phyloP scores from a whole-genome alignment of 2,888 invertebrate species.

The Ophioninae sp. region DNA sequence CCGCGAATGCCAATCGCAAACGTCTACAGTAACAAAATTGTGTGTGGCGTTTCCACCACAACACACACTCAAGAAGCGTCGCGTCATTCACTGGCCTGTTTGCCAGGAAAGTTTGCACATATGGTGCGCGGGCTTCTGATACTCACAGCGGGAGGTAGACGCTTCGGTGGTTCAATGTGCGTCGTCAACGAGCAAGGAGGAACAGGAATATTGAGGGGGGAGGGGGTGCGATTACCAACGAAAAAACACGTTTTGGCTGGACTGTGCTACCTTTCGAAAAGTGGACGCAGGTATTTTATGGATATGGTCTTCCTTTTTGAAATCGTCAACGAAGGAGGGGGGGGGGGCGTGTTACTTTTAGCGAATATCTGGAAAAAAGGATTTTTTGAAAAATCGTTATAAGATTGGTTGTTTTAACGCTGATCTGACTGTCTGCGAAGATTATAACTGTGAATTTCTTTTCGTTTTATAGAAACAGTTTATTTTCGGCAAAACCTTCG shows the following conservation, averaged over 20 bases:
- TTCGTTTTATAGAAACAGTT: too few species aligned
- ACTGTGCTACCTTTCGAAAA: neutral
- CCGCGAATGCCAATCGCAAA: slow-evolving; percentile 4
- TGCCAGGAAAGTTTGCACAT: slow-evolving; percentile 54
- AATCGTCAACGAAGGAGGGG: neutral
- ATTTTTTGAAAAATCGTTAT: neutral
- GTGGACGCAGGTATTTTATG: slow-evolving; percentile 1
- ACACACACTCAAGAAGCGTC: neutral
- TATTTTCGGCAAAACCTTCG: too few species aligned
- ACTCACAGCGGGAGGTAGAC: slow-evolving; percentile 18
- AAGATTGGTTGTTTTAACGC: too few species aligned
- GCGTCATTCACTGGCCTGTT: slow-evolving; percentile 32
- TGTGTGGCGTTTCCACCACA: neutral
- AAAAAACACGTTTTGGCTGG: slow-evolving; percentile 1
- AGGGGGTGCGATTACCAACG: slow-evolving; percentile 15
- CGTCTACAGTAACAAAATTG: slow-evolving; percentile 36
- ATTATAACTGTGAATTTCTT: too few species aligned
- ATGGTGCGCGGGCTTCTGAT: slow-evolving; percentile 30
- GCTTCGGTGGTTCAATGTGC: slow-evolving; percentile 38
- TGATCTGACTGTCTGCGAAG: too few species aligned
- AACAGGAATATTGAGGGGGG: neutral
- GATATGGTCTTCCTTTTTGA: neutral
- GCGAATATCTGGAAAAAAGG: neutral
- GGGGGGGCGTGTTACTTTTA: neutral
- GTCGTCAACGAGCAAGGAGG: slow-evolving; percentile 2